phyloP scores from a whole-genome alignment of 2,113 vertebrate species.

The Eira barbara region DNA sequence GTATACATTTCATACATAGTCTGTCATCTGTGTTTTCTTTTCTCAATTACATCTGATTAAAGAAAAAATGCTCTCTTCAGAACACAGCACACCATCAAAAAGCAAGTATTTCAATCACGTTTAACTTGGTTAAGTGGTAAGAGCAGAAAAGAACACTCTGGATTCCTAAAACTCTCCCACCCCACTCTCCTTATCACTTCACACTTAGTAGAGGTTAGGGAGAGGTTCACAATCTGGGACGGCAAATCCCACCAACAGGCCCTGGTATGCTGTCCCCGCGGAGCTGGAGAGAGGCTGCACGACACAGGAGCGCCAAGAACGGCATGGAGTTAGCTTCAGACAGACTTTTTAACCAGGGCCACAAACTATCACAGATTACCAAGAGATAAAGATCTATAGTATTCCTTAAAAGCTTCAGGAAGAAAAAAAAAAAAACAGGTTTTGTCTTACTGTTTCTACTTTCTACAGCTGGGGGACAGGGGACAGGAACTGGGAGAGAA shows the following conservation, averaged over 20 bases:
- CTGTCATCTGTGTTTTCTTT: background rate
- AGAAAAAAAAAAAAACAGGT: background rate
- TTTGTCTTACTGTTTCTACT: background rate
- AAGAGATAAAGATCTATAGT: background rate
- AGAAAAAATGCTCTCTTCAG: conserved; percentile 11
- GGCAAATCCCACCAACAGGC: background rate
- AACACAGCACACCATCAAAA: background rate
- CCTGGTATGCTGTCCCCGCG: rapidly evolving
- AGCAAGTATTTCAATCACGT: background rate
- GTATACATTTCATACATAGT: background rate
- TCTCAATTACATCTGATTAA: conserved; percentile 6
- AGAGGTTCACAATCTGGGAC: background rate
- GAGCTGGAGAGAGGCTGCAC: background rate
- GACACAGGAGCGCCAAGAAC: background rate
- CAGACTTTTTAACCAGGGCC: background rate
- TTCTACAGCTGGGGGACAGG: background rate
- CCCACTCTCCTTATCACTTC: background rate
- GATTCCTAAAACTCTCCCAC: conserved; percentile 1
- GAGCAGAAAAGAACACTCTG: background rate
- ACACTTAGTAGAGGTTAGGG: background rate
- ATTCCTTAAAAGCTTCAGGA: conserved; percentile 35
- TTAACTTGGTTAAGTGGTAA: background rate
- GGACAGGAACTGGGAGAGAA: background rate
- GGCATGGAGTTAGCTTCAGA: background rate
- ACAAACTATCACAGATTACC: background rate